Percentiles rank a stretch among this genome's conserved stretches.
Conservation (phyloP, 1,140 invertebrate genomes). For the Zaprionus vittiger region DNA sequence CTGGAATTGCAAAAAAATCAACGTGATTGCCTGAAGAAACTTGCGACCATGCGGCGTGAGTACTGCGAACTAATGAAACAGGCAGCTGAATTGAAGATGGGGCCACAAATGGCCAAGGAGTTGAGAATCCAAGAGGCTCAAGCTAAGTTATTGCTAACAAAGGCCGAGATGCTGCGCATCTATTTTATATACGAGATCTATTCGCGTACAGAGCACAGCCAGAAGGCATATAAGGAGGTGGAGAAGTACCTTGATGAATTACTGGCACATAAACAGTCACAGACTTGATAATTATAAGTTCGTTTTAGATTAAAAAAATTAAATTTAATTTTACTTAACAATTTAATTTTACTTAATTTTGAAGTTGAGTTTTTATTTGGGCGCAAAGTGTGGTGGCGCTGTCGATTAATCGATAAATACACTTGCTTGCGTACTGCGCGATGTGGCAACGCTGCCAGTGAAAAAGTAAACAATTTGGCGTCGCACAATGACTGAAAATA, state of each 20-base stretch:
- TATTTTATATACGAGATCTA: constrained; percentile 56
- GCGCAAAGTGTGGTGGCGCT: background rate
- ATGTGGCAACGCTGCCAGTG: constrained; percentile 26
- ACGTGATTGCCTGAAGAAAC: constrained; percentile 43
- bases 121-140: constrained; percentile 51
- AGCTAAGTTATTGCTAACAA: constrained; percentile 40
- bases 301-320: background rate
- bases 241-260: constrained; percentile 66
- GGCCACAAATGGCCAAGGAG: constrained; percentile 60
- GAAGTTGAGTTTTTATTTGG: background rate
- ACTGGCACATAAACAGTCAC: constrained; percentile 6
- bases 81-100: constrained; percentile 66
- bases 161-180: constrained; percentile 60
- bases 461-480: constrained; percentile 43
- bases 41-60: constrained; percentile 35
- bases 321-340: background rate
- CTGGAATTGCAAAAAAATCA: constrained; percentile 62
- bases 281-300: background rate
- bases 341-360: background rate
- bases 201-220: constrained; percentile 63
- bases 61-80: constrained; percentile 63
- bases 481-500: constrained; percentile 38
- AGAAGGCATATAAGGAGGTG: constrained; percentile 68
- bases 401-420: background rate
- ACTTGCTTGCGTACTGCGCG: background rate